Base-by-base conservation (phyloP, 2,888 invertebrate genomes). In the Pollenia griseotomentosa region DNA sequence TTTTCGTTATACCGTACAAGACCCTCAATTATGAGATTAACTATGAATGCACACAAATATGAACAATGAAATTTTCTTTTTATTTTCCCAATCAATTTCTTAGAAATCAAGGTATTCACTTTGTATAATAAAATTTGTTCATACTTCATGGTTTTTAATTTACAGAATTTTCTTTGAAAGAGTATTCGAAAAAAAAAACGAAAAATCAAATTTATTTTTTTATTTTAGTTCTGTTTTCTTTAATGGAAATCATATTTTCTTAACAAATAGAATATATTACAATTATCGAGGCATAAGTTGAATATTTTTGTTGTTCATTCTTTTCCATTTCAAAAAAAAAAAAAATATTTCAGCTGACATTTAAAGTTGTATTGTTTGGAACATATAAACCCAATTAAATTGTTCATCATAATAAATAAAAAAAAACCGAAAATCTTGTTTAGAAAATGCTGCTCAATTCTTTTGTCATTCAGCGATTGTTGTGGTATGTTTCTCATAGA, bases 301-400 rank as follows among this genome's bases (percentile, higher is more conserved):
- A 33, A n/a, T 33, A 40, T 12, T 51, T 6, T 51, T 6, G 14
- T 57, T 61, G n/a, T 42, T 42, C 33, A 1, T 78, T 46, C 8
- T 19, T 53, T 53, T 57, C 61, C 33, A n/a, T 71, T 75, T 80
- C 23, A 33, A 80, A 77, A 61, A 7, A n/a, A 44, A 19, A 51
- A 19, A 19, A 19, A 75, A 61, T 33, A 40, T 53, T 79, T 83
- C 79, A 79, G 79, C 79, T 75, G 83, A 83, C 79, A 83, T 82
- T 81, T 46, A 55, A 65, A 53, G 57, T 63, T 81, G 79, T 42
- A 51, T 71, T 61, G 48, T 78, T 55, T 63, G 48, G 57, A 59
- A 77, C 57, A 55, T 63, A 71, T 74, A 61, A 74, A 46, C 68
- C 84, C 84, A 87, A 87, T 87, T 87, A 87, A 84, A 84, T 87